These are phyloP conservation scores for Vireo altiloquus DNA, from an alignment of 2,113 vertebrate species.

Conservation along the genomic window DNA sequence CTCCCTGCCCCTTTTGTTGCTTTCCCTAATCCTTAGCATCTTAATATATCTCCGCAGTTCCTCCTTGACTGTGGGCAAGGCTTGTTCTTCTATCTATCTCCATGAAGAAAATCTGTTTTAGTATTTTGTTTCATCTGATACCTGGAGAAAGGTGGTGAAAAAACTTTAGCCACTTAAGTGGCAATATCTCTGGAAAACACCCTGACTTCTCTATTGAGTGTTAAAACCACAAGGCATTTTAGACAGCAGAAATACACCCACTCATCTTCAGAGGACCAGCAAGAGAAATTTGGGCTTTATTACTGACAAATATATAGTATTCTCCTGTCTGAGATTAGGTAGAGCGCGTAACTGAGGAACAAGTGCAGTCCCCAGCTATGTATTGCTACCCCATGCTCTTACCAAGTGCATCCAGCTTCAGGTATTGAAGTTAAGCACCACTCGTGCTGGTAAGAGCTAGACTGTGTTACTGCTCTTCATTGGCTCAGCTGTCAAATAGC, in stretches of 20 bases:
- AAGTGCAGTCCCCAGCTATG: not conserved
- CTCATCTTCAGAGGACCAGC: not conserved
- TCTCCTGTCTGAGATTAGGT: not conserved
- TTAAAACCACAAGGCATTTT: not conserved
- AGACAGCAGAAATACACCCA: not conserved
- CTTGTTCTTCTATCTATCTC: not conserved
- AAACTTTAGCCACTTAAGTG: not conserved
- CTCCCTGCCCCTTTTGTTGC: not conserved
- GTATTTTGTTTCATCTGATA: not conserved
- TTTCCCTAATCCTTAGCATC: not conserved
- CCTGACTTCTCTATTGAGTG: not conserved
- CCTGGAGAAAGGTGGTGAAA: not conserved
- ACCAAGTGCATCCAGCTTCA: not conserved
- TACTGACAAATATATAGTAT: not conserved
- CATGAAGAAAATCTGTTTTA: not conserved
- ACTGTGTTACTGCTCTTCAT: rapidly evolving
- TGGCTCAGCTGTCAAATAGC: not conserved
- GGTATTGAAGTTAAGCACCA: not conserved
- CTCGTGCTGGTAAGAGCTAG: not conserved
- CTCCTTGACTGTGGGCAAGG: not conserved
- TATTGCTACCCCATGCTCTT: not conserved
- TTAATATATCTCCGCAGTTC: not conserved
- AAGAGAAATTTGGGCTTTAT: not conserved
- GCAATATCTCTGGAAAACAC: not conserved
- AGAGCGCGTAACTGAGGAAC: rapidly evolving